Conservation (phyloP, 2,888 invertebrate species). For the Drosophila nigricruria region DNA sequence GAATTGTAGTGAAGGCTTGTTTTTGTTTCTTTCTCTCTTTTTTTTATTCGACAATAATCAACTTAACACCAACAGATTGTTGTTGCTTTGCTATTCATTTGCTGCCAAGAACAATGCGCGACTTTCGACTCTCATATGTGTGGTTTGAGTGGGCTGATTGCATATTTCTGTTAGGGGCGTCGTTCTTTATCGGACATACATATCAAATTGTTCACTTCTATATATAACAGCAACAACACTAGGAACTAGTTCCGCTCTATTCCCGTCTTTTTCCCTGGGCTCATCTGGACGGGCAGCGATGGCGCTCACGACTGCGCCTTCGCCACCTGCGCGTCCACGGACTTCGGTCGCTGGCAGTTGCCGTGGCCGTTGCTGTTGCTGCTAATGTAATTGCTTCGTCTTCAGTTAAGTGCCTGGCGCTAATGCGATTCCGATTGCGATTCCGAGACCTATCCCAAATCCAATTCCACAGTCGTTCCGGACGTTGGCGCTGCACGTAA, state of each 20-base stretch:
- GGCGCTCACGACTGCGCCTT: slow-evolving; percentile 15
- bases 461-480: slow-evolving; percentile 5
- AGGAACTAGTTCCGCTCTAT: slow-evolving; percentile 34
- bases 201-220: not conserved
- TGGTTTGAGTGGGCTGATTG: too few species aligned
- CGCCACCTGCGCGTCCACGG: slow-evolving; percentile 31
- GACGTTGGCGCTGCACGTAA: slow-evolving; percentile 60
- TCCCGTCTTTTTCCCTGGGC: not conserved
- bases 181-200: slow-evolving; percentile 2
- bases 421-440: slow-evolving; percentile 5
- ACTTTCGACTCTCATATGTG: not conserved
- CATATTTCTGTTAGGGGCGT: not conserved
- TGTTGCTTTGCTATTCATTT: not conserved
- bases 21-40: not conserved
- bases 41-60: slow-evolving; percentile 3
- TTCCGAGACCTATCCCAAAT: slow-evolving; percentile 6
- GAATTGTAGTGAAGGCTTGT: not conserved
- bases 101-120: slow-evolving; percentile 1
- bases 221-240: slow-evolving; percentile 8
- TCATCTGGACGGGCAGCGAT: slow-evolving; percentile 13
- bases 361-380: not conserved
- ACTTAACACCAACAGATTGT: slow-evolving; percentile 1
- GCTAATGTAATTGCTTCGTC: slow-evolving; percentile 12
- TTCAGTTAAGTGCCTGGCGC: slow-evolving; percentile 9
- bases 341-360: not conserved